Percentiles rank a stretch among this genome's conserved stretches.
These are phyloP conservation scores for Rhingia rostrata DNA, from an alignment of 2,888 invertebrate genomes.

Conservation along the genomic window DNA sequence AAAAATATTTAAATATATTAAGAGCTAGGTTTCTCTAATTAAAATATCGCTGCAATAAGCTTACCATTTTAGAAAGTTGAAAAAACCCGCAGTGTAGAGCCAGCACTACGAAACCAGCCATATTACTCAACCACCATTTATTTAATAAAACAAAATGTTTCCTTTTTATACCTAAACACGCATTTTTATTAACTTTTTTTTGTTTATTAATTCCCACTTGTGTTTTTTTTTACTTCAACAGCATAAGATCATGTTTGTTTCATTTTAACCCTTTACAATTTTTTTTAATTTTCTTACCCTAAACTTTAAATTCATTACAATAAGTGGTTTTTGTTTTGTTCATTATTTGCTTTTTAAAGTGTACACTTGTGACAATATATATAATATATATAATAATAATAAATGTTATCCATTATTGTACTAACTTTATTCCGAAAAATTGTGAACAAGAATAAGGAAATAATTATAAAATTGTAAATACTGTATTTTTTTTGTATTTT, in stretches of 20 bases:
- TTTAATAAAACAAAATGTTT: conserved; percentile 35
- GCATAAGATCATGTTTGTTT: conserved; percentile 69
- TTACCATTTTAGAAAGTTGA: too few relatives aligned
- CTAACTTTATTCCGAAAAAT: conserved; percentile 74
- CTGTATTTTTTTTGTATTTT: conserved; percentile 62
- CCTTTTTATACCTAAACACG: conserved; percentile 82
- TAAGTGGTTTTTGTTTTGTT: conserved; percentile 60
- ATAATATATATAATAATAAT: conserved; percentile 77
- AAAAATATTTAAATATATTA: too few relatives aligned
- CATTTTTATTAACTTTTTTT: conserved; percentile 80
- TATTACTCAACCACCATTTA: too few relatives aligned
- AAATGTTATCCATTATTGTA: conserved; percentile 74
- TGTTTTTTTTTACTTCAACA: conserved; percentile 62
- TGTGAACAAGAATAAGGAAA: conserved; percentile 74
- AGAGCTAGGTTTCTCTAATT: too few relatives aligned
- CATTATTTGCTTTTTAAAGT: conserved; percentile 76
- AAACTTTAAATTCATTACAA: conserved; percentile 70
- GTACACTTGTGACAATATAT: conserved; percentile 77
- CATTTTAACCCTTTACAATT: conserved; percentile 78
- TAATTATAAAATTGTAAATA: conserved; percentile 75
- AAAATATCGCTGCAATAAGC: too few relatives aligned
- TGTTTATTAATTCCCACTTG: conserved; percentile 63
- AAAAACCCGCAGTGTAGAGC: too few relatives aligned
- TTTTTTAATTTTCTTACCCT: conserved; percentile 57
- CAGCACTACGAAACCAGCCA: too few relatives aligned